phyloP scores from a whole-genome alignment of 2,888 invertebrate species.

The Anthophora plumipes region DNA sequence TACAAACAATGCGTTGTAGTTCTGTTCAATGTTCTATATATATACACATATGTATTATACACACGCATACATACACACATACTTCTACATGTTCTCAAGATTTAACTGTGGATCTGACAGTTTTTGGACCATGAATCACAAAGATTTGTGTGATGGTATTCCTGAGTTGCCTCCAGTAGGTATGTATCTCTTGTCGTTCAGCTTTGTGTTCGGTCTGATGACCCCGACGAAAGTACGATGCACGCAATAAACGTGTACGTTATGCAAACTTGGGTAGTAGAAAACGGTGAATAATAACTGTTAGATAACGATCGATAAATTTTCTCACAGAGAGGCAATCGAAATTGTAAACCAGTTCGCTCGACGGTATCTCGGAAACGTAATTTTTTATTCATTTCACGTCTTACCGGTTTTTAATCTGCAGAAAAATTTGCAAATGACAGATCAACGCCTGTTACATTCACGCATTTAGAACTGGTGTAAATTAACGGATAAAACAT shows the following conservation, averaged over 20 bases:
- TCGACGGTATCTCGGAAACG: too few species aligned
- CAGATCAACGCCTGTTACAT: too few species aligned
- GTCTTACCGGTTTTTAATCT: too few species aligned
- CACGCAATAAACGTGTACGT: constrained; percentile 2
- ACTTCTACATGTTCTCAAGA: not conserved
- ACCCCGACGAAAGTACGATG: constrained; percentile 15
- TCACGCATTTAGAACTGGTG: too few species aligned
- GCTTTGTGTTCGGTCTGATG: not conserved
- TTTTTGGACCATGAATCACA: constrained; percentile 36
- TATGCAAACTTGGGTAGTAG: not conserved
- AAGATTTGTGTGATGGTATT: constrained; percentile 23
- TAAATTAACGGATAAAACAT: too few species aligned
- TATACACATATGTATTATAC: too few species aligned
- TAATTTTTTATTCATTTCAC: not conserved
- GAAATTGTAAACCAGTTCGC: not conserved
- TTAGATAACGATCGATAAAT: not conserved
- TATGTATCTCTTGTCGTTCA: constrained; percentile 1
- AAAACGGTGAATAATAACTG: not conserved
- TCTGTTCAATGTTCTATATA: too few species aligned
- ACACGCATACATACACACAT: not conserved
- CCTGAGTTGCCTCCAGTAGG: constrained; percentile 2
- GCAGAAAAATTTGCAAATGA: too few species aligned
- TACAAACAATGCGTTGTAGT: not conserved
- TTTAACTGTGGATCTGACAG: constrained; percentile 1
- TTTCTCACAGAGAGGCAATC: not conserved